Percentiles rank a stretch among this genome's conserved stretches.
These are phyloP conservation scores for Pseudococcus jackbeardsleyi DNA, from an alignment of 2,888 invertebrate genomes.

Conservation along the genomic window DNA sequence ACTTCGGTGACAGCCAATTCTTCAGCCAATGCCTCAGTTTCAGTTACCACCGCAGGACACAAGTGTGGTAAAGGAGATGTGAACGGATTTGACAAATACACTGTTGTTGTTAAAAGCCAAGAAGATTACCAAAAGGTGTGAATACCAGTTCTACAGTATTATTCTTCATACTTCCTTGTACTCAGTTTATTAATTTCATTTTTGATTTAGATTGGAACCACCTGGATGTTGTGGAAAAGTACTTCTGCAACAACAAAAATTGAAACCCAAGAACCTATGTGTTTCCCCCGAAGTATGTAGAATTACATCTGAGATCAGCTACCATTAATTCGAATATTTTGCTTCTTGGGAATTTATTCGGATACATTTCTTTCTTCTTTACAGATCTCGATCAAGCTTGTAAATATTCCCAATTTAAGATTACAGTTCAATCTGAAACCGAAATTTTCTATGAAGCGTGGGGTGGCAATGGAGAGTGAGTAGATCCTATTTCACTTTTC, in stretches of 20 bases:
- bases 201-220: background rate
- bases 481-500: background rate
- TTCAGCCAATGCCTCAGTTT: background rate
- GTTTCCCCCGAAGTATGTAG: background rate
- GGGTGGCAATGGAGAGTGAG: background rate
- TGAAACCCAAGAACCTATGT: background rate
- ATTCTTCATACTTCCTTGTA: background rate
- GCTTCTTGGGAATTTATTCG: background rate
- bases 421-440: background rate
- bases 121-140: background rate
- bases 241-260: background rate
- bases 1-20: background rate
- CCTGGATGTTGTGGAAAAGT: conserved; percentile 8
- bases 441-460: background rate
- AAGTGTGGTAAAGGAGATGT: background rate
- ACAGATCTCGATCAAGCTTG: background rate
- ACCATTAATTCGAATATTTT: background rate
- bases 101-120: background rate
- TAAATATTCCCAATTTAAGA: background rate
- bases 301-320: background rate
- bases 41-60: background rate
- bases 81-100: background rate
- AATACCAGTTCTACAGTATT: background rate
- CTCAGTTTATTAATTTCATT: too few relatives aligned
- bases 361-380: background rate